Base-by-base conservation (phyloP, 2,113 vertebrate genomes). In the Periophthalmus modestus region DNA sequence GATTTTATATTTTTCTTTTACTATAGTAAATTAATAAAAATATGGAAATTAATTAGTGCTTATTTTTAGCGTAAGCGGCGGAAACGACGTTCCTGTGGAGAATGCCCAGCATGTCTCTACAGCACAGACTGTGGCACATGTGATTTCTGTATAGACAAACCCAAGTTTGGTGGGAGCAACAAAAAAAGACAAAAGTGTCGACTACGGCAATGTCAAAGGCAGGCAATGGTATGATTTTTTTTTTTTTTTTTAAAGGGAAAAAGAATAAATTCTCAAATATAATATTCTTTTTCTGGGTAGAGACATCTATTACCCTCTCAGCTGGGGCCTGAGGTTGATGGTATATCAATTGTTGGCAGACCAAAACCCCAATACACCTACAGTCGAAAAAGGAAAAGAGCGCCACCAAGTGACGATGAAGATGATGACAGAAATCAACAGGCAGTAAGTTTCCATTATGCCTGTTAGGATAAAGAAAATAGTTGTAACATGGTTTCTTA, bases 121-220 rank as follows among this genome's bases (percentile, higher is more conserved):
- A 93, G 92, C 77, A 91, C 83, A 73, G 96, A 96, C 90, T 96
- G 96, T 23, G 95, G 96, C 79, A 91, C 88, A 7, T 97, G 96
- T 15, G 96, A 97, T 85, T 96, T 95, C 91, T 97, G 96, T 80
- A 84, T 90, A 14, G 95, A 96, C 91, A 96, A 96, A 83, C 95
- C 96, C 80, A 96, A 96, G 85, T 96, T 96, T 47, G 96, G 96
- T n/a, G 96, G 95, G 79, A 94, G 93, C 81, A 96, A 96, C 84
- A 95, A 95, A 82, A 96, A 96, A 88, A 94, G 95, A 71, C 96
- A 96, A 89, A 96, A 96, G 84, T 97, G 96, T 83, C 95, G 95
- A 52, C 93, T 94, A 70, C 93, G 95, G 33, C 95, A 96, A 66
- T 97, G 95, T 81, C 93, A 94, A 87, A 93, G 94, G 59, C 95